Evolutionary conservation across 2,888 invertebrate species (phyloP), one percentile per base, ranked within the genome.

Genomic region (Drosophila nr. medialis): DNA sequence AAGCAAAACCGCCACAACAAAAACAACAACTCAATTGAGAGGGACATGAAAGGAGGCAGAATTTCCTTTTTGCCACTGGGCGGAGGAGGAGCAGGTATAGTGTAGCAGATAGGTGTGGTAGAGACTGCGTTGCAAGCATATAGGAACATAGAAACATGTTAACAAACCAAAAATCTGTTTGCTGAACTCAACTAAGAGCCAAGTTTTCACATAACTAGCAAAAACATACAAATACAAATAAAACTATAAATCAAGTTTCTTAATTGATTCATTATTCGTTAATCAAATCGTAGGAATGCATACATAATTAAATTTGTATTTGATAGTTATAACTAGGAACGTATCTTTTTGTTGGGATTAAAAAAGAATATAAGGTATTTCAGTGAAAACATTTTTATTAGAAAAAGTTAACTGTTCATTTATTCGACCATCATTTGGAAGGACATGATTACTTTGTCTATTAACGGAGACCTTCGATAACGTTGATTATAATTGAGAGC

Each of bases 381-480:
- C 13, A 13, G 15, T 2, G 15, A 45, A 13, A 7, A 4, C 7
- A 45, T 15, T 45, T 1, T 4, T 8, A 15, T 24, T 24, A 8
- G 24, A 24, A 15, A 15, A 24, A 8, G 15, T 45, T 15, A 15
- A 15, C 21, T 45, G 21, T 45, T 38, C 8, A 8, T 15, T 24
- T 45, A 2, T 45, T 45, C 2, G 15, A 15, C 15, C 15, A 24
- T 45, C 1, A 15, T 24, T 45, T 45, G 15, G 2, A 15, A 7
- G 15, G 24, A 45, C 4, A 24, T 8, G 21, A 10, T 53, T 15
- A 5, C 15, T 32, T 29, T 15, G 11, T n/a, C 56, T 34, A 63
- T 79, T 80, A 75, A 70, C 61, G 38, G 51, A 32, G 34, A n/a
- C 53, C 36, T 40, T 42, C 58, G 59, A 64, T 75, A 68, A 62